These are phyloP conservation scores for Rhagoletis zephyria DNA, from an alignment of 1,140 invertebrate species.

Conservation along the genomic window DNA sequence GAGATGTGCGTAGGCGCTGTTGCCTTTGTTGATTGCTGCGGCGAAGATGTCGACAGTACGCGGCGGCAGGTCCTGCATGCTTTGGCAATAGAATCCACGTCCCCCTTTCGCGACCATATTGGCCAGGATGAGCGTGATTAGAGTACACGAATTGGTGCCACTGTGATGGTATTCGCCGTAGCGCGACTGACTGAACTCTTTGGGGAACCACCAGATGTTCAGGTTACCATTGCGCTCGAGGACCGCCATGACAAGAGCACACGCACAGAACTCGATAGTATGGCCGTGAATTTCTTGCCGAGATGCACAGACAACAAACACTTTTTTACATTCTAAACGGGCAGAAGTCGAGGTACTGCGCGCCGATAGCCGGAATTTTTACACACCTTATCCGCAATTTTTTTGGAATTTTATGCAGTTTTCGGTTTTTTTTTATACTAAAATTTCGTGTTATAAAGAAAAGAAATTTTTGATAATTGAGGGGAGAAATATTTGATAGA, in stretches of 20 bases:
- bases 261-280: conserved; percentile 5
- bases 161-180: conserved; percentile 68
- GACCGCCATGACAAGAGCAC: conserved; percentile 62
- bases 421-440: not conserved
- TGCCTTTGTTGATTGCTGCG: conserved; percentile 70
- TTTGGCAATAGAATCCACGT: conserved; percentile 63
- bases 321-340: conserved; percentile 53
- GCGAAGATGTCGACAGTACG: conserved; percentile 67
- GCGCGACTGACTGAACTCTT: conserved; percentile 68
- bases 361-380: not conserved
- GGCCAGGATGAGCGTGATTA: conserved; percentile 68
- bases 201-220: conserved; percentile 72
- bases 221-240: conserved; percentile 69
- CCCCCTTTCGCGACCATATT: conserved; percentile 67
- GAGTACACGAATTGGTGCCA: conserved; percentile 70
- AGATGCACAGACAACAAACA: not conserved
- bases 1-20: conserved; percentile 68
- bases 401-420: not conserved
- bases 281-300: conserved; percentile 43
- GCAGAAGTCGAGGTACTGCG: conserved; percentile 21
- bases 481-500: not conserved
- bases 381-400: conserved; percentile 16
- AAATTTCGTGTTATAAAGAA: conserved; percentile 29
- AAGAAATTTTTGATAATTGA: conserved; percentile 21
- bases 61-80: conserved; percentile 62